Evolutionary conservation across 2,797 vertebrate species (phyloP).

Genomic region (Acanthornis magna): DNA sequence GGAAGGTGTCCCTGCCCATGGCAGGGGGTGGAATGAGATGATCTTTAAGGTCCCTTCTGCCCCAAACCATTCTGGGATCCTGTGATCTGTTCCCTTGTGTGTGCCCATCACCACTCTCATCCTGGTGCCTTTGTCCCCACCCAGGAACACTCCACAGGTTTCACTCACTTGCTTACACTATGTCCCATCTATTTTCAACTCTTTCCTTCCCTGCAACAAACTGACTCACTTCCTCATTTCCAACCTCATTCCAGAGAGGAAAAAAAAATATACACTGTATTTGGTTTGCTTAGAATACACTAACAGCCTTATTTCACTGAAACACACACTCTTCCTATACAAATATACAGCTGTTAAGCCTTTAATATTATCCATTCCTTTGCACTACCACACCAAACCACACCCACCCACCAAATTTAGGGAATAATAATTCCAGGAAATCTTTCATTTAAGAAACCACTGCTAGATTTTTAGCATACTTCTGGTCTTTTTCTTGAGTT

Average conservation of each 20-base stretch:
- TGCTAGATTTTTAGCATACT: conserved; percentile 16
- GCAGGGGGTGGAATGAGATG: background rate
- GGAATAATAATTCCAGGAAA: conserved; percentile 50
- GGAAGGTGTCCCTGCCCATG: background rate
- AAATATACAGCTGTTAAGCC: background rate
- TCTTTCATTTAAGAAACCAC: conserved; percentile 29
- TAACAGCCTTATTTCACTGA: background rate
- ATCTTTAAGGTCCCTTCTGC: background rate
- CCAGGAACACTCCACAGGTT: background rate
- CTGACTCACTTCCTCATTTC: conserved; percentile 62
- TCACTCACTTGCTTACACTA: background rate
- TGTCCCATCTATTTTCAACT: conserved; percentile 34
- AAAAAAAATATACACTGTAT: background rate
- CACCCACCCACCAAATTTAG: background rate
- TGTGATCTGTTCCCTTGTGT: accelerated
- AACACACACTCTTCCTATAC: background rate
- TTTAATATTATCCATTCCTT: background rate
- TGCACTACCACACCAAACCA: background rate
- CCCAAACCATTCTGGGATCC: background rate
- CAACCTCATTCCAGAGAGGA: background rate
- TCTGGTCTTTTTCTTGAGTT: background rate
- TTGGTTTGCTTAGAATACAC: background rate
- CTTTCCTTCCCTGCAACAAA: conserved; percentile 28
- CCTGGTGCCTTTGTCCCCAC: background rate
- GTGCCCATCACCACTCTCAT: background rate